Conservation (phyloP, 1,140 invertebrate species). For the Ptiloglossa arizonensis region DNA sequence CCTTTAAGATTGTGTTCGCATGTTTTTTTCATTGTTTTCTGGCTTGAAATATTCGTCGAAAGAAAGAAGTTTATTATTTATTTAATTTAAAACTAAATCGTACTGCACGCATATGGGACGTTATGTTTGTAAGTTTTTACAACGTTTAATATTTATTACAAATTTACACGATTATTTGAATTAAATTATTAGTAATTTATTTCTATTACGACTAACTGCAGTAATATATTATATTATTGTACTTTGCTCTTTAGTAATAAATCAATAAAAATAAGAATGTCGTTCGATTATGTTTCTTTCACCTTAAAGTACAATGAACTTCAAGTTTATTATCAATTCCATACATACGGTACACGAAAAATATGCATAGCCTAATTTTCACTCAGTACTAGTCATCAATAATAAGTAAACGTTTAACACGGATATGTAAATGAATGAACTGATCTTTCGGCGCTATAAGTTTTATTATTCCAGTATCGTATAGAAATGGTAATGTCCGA, state of each 20-base stretch:
- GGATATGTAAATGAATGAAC: constrained; percentile 49
- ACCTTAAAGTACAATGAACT: background rate
- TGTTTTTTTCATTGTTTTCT: constrained; percentile 25
- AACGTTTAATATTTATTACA: constrained; percentile 71
- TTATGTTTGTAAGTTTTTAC: constrained; percentile 70
- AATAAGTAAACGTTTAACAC: constrained; percentile 3
- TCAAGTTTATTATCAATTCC: constrained; percentile 9
- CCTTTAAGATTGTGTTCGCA: background rate
- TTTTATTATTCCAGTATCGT: constrained; percentile 71
- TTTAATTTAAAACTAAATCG: constrained; percentile 42
- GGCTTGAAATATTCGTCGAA: constrained; percentile 19
- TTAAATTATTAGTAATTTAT: constrained; percentile 69
- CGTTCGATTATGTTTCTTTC: constrained; percentile 24
- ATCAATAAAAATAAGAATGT: constrained; percentile 46
- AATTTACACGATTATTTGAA: constrained; percentile 59
- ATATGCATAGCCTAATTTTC: background rate
- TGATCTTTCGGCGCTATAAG: constrained; percentile 46
- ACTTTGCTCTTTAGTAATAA: constrained; percentile 64
- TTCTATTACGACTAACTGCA: constrained; percentile 67
- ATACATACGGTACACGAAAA: background rate
- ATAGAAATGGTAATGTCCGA: constrained; percentile 68
- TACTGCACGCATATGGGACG: constrained; percentile 53
- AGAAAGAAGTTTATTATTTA: constrained; percentile 39
- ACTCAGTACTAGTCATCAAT: background rate
- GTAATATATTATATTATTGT: constrained; percentile 66